Percentiles rank a stretch among this genome's conserved stretches.
These are phyloP conservation scores for Drosophila tanythrix DNA, from an alignment of 2,888 invertebrate species.

Conservation along the genomic window DNA sequence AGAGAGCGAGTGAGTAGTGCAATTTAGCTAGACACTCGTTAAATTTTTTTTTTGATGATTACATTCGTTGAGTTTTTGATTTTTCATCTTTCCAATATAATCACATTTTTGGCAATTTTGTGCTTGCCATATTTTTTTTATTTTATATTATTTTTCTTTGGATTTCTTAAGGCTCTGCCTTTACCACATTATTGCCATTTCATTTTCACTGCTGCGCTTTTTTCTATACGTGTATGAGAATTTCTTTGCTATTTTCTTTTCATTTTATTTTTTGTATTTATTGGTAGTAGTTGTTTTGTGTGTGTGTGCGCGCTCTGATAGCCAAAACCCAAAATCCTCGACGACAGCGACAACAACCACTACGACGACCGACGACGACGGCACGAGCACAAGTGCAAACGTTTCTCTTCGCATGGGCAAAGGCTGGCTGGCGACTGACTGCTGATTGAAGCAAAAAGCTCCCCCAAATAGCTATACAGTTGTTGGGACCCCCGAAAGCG, in stretches of 20 bases:
- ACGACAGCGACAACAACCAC: constrained; percentile 51
- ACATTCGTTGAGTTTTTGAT: constrained; percentile 38
- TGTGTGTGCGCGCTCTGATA: constrained; percentile 61
- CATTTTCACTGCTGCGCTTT: constrained; percentile 57
- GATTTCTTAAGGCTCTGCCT: constrained; percentile 33
- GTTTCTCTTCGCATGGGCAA: constrained; percentile 73
- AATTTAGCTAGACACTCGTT: constrained; percentile 56
- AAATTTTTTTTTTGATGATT: constrained; percentile 32
- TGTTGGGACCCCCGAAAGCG: constrained; percentile 36
- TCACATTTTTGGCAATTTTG: constrained; percentile 35
- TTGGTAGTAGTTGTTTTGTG: constrained; percentile 18
- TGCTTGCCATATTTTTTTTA: constrained; percentile 40
- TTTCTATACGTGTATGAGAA: constrained; percentile 58
- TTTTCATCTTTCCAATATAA: constrained; percentile 35
- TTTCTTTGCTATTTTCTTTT: constrained; percentile 50
- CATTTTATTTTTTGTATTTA: constrained; percentile 14
- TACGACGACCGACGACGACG: constrained; percentile 39
- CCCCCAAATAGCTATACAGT: constrained; percentile 56
- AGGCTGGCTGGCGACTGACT: constrained; percentile 71
- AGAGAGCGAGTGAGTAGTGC: constrained; percentile 42
- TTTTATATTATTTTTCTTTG: not conserved
- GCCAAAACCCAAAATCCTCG: constrained; percentile 76
- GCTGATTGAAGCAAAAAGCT: constrained; percentile 65
- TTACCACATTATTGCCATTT: constrained; percentile 63
- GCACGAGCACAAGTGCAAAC: constrained; percentile 66